Conservation (phyloP, 2,113 vertebrate species). For the Erinaceus europaeus region DNA sequence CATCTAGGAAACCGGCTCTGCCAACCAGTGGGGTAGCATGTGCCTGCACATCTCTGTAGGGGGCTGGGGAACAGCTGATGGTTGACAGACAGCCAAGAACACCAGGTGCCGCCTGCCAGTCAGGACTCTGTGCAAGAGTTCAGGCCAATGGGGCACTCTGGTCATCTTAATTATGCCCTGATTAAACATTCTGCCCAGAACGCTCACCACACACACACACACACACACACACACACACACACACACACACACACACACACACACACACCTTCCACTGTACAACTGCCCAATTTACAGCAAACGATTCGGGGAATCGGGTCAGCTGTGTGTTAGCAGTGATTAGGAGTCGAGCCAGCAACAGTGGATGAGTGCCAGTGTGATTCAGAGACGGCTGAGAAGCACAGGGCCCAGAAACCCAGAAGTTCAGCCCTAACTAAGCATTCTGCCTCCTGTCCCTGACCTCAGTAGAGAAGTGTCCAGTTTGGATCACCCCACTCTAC, state of each 20-base stretch:
- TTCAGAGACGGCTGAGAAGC: background rate
- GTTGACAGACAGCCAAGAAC: conserved; percentile 45
- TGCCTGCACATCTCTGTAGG: background rate
- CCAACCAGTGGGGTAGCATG: background rate
- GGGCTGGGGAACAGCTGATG: background rate
- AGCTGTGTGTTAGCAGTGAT: conserved; percentile 33
- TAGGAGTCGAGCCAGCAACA: rapidly evolving
- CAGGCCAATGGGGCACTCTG: conserved; percentile 1
- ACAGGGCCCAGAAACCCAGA: background rate
- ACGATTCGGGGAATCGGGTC: conserved; percentile 18
- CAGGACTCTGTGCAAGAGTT: conserved; percentile 2
- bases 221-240: too few species aligned
- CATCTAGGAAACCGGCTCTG: background rate
- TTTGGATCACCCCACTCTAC: background rate
- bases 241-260: too few species aligned
- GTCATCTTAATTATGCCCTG: conserved; percentile 56
- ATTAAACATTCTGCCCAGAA: conserved; percentile 54
- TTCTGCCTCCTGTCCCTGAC: background rate
- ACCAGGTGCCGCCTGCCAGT: conserved; percentile 55
- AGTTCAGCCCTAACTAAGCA: background rate
- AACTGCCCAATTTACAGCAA: conserved; percentile 9
- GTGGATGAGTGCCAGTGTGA: background rate
- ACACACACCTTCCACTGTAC: conserved; percentile 13
- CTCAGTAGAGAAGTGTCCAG: background rate
- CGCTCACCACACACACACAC: too few species aligned